These are phyloP conservation scores for Polydrusus cervinus DNA, from an alignment of 2,888 invertebrate genomes.

Conservation along the genomic window DNA sequence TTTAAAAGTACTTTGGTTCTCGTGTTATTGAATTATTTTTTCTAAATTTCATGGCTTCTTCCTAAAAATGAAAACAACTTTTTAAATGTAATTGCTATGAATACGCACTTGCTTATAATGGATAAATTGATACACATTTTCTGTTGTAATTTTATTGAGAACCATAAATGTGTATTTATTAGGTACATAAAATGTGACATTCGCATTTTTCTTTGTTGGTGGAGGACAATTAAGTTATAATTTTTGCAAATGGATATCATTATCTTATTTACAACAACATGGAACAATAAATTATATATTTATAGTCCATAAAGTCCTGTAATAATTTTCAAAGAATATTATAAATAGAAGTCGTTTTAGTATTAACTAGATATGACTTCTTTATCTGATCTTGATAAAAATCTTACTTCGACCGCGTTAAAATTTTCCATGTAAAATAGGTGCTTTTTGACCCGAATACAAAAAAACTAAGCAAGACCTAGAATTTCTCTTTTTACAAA, in stretches of 20 bases:
- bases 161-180: constrained; percentile 4
- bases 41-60: no score
- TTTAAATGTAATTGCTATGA: no score
- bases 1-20: no score
- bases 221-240: not conserved
- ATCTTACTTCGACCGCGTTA: no score
- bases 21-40: no score
- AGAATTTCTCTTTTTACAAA: no score
- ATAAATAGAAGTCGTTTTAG: not conserved
- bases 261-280: not conserved
- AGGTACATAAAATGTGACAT: constrained; percentile 2
- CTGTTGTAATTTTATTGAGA: not conserved
- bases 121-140: no score
- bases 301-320: not conserved
- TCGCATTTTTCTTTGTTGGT: not conserved
- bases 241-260: constrained; percentile 12
- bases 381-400: not conserved
- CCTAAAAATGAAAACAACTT: no score
- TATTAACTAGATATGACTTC: not conserved
- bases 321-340: not conserved
- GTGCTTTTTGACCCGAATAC: no score
- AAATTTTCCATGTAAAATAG: no score
- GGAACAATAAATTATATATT: not conserved
- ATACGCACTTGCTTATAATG: no score
- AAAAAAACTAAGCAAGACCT: no score